phyloP scores from a whole-genome alignment of 2,888 invertebrate genomes.

The Drosophila quinaria region DNA sequence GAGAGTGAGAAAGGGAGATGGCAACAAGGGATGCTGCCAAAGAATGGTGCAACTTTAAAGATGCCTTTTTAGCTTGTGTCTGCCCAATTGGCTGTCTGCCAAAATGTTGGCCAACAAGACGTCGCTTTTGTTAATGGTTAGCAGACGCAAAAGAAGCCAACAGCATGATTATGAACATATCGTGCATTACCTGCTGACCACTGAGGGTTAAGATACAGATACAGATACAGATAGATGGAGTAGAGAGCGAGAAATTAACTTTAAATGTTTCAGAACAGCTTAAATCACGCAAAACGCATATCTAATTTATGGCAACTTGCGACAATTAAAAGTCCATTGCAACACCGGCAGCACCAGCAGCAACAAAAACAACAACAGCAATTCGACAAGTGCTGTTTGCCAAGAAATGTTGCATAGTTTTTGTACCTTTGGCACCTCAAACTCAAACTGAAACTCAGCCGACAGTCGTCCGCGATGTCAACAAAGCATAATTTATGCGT shows the following conservation, averaged over 20 bases:
- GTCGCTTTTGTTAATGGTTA: constrained; percentile 44
- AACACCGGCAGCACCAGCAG: neutral
- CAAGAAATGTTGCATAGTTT: constrained; percentile 63
- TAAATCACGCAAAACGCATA: constrained; percentile 61
- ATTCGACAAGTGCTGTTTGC: constrained; percentile 42
- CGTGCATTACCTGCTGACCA: constrained; percentile 61
- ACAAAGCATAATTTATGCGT: constrained; percentile 78
- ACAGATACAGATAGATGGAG: neutral
- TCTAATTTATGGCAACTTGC: constrained; percentile 66
- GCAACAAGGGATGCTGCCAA: constrained; percentile 23
- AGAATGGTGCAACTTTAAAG: constrained; percentile 55
- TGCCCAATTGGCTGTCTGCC: constrained; percentile 46
- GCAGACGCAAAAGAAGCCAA: constrained; percentile 32
- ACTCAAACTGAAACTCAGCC: constrained; percentile 23
- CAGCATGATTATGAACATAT: constrained; percentile 47
- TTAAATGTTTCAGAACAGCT: constrained; percentile 69
- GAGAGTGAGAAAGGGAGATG: neutral
- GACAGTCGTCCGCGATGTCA: constrained; percentile 49
- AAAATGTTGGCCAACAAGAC: constrained; percentile 21
- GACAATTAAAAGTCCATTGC: constrained; percentile 74
- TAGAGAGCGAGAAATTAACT: constrained; percentile 55
- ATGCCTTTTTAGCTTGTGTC: constrained; percentile 25
- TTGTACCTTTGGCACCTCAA: constrained; percentile 72
- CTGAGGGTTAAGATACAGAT: constrained; percentile 1
- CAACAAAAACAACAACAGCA: constrained; percentile 17